Base-by-base conservation (phyloP, 2,888 invertebrate species). In the Empis livida region DNA sequence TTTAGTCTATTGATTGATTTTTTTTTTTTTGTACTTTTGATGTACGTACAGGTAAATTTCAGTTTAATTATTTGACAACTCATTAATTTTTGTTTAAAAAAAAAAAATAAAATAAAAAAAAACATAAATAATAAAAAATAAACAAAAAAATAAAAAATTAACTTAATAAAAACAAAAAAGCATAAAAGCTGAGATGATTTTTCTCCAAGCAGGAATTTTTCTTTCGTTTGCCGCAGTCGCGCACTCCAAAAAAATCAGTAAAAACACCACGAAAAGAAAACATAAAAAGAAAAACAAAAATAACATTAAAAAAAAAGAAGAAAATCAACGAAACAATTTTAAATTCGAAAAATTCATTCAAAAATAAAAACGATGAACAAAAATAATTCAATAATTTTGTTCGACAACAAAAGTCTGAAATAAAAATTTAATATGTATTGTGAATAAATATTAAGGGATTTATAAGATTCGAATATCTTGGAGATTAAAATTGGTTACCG, bases 261-360 rank as follows among this genome's bases (percentile, higher is more conserved):
- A 20, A 32, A 32, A 32, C 32, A 41, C 41, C 17, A 41, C 16
- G 9, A 2, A 17, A 38, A 38, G 46, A 50, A 53, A 48, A 54
- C 53, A 50, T 49, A 52, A 53, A 54, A 52, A 49, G 46, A 51
- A 46, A 52, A n/a, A 44, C 31, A 51, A 52, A 49, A 47, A 57
- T 52, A 53, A 55, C 49, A 52, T 47, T 48, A 51, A 44, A 51
- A 51, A 55, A 38, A 46, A 43, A 20, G 37, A 41, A 35, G n/a
- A n/a, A n/a, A n/a, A n/a, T n/a, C n/a, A 47, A 47, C 44, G 49
- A 54, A 51, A 43, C 49, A 32, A 44, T 46, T 43, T n/a, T 15
- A 37, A 46, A 50, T 17, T 32, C 47, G 20, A 20, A 20, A 20
- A 20, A 20, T 20, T 20, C 20, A 20, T 20, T 5, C 3, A 20